These are phyloP conservation scores for Brachymystax lenok DNA, from an alignment of 2,797 vertebrate species.

Conservation along the genomic window DNA sequence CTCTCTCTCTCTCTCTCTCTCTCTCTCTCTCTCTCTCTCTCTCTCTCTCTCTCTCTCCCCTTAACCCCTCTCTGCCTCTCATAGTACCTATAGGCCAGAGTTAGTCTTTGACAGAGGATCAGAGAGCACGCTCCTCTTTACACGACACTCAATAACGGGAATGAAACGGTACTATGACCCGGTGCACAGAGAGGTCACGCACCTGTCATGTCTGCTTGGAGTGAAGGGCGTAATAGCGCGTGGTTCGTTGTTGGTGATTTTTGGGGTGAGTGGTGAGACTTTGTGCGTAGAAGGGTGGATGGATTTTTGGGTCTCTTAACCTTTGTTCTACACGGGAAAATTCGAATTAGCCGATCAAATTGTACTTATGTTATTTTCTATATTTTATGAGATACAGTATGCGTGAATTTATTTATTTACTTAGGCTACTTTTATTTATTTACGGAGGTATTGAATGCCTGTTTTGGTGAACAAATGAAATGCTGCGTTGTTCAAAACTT, in stretches of 20 bases:
- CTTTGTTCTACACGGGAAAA: no score
- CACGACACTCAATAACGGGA: slow-evolving; percentile 49
- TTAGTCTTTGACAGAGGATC: slow-evolving; percentile 67
- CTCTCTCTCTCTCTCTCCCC: no score
- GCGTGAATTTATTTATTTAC: no score
- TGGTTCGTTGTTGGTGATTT: neutral
- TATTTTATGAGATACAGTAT: no score
- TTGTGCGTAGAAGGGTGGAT: neutral
- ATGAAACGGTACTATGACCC: slow-evolving; percentile 46
- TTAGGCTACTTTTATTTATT: no score
- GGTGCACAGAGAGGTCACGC: slow-evolving; percentile 23
- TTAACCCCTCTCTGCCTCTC: no score
- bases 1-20: neutral
- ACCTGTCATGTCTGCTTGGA: slow-evolving; percentile 37
- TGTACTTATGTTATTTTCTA: no score
- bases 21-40: neutral
- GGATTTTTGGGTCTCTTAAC: neutral
- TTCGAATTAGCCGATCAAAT: no score
- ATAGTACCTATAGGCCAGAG: slow-evolving; percentile 45
- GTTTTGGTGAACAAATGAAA: no score
- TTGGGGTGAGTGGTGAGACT: neutral
- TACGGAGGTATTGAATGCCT: no score
- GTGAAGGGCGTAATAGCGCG: neutral
- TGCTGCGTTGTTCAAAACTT: no score
- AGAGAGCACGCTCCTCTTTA: slow-evolving; percentile 52